Base-by-base conservation (phyloP, 2,888 invertebrate species). In the Alloplasta piceator region DNA sequence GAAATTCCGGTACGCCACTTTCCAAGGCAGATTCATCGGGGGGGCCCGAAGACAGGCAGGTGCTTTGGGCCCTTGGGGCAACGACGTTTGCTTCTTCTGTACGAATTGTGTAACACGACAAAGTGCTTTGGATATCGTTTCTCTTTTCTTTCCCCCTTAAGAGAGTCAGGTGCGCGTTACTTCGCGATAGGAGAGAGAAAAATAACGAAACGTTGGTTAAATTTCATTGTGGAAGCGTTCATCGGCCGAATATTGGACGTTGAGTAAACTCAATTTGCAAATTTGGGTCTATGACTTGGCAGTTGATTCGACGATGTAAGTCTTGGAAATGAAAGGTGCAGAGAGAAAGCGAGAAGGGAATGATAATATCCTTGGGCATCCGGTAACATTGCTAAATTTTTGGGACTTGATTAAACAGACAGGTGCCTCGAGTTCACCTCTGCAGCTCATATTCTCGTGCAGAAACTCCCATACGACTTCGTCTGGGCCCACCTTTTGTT, bases 1-100 rank as follows among this genome's bases (percentile, higher is more conserved):
- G 78, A 80, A 81, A 78, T 81, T 74, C 68, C 64, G 12, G 55
- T 60, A 66, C 52, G 66, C 60, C 60, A 70, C 73, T 78, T 74
- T 66, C 74, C 58, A 73, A 70, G 64, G 81, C 73, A 60, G 78
- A 81, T 81, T 78, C 73, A 70, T 67, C 77, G 71, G 43, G 73
- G 63, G 26, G 26, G 26, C 26, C 26, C 41, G 16, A 39, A 50
- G 78, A 78, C 81, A 81, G 81, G 81, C 81, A 81, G 81, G 81
- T 81, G 81, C 81, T 36, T 26, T 43, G 10, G 36, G 60, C 50
- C 43, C 38, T n/a, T 43, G 36, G 39, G 39, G 39, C 64, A 26
- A 38, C 66, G 58, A 66, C 38, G 39, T 41, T 61, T 16, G 41
- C 56, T 74, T 63, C 48, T 39, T 52, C 58, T 52, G 43, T 50